Evolutionary conservation across 2,797 vertebrate genomes (phyloP).

Genomic region (Spinibarbus caldwelli): DNA sequence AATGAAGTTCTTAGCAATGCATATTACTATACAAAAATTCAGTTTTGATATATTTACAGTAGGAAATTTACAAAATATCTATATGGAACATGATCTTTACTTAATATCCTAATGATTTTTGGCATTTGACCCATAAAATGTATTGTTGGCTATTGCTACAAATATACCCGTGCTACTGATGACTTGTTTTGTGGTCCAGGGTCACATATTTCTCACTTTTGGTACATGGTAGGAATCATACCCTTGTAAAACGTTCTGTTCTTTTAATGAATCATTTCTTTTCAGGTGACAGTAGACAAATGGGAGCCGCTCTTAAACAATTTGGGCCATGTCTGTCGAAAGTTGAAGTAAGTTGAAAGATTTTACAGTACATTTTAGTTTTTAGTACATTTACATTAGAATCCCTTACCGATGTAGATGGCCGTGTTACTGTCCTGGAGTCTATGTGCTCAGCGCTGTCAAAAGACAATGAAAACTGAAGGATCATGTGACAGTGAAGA

Average conservation of each 20-base stretch:
- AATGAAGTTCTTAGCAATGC: no score
- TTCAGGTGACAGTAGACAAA: constrained; percentile 93
- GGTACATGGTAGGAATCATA: neutral
- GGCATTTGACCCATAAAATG: no score
- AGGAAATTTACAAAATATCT: no score
- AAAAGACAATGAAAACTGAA: neutral
- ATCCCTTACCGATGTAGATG: neutral
- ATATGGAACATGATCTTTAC: no score
- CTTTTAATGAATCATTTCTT: neutral
- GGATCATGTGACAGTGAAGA: neutral
- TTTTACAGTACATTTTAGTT: neutral
- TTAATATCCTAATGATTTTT: no score
- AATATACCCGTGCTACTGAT: no score
- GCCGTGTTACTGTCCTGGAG: neutral
- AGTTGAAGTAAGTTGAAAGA: constrained; percentile 89
- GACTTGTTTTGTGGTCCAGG: no score
- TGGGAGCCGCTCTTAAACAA: constrained; percentile 99
- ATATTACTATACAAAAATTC: no score
- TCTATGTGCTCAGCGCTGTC: neutral
- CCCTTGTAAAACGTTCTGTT: neutral
- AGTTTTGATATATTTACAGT: no score
- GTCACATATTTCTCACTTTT: neutral
- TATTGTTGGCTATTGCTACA: no score
- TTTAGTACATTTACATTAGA: no score
- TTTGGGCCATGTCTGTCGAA: constrained; percentile 96